These are phyloP conservation scores for Synergus japonicus DNA, from an alignment of 2,888 invertebrate species.

Conservation along the genomic window DNA sequence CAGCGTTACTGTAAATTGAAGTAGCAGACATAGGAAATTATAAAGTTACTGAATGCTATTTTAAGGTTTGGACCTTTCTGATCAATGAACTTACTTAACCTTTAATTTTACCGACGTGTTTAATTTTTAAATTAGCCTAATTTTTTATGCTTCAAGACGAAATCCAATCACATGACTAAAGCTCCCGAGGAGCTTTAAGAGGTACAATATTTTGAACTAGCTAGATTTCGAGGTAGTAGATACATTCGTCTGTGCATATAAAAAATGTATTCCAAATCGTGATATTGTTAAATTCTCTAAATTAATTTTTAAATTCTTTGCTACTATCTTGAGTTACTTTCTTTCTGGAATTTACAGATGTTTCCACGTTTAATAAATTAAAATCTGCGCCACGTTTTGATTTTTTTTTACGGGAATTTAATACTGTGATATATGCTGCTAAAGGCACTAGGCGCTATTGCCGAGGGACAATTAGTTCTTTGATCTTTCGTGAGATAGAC, in stretches of 20 bases:
- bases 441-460: constrained; percentile 65
- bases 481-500: constrained; percentile 30
- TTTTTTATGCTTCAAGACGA: background rate
- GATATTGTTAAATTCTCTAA: background rate
- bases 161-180: background rate
- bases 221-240: background rate
- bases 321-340: background rate
- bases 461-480: constrained; percentile 20
- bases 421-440: constrained; percentile 76
- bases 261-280: too few relatives aligned
- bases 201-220: background rate
- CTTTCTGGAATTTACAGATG: background rate
- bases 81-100: background rate
- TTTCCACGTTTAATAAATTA: background rate
- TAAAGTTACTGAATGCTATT: constrained; percentile 3
- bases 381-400: constrained; percentile 6
- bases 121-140: background rate
- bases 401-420: constrained; percentile 54
- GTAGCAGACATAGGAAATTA: background rate
- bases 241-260: too few relatives aligned
- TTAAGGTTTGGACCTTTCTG: background rate
- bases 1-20: background rate
- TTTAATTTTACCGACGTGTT: background rate
- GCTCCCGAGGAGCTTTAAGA: background rate
- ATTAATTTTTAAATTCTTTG: background rate